Percentiles rank a stretch among this genome's conserved stretches.
phyloP scores from a whole-genome alignment of 2,113 vertebrate genomes.

The Acanthochromis polyacanthus region DNA sequence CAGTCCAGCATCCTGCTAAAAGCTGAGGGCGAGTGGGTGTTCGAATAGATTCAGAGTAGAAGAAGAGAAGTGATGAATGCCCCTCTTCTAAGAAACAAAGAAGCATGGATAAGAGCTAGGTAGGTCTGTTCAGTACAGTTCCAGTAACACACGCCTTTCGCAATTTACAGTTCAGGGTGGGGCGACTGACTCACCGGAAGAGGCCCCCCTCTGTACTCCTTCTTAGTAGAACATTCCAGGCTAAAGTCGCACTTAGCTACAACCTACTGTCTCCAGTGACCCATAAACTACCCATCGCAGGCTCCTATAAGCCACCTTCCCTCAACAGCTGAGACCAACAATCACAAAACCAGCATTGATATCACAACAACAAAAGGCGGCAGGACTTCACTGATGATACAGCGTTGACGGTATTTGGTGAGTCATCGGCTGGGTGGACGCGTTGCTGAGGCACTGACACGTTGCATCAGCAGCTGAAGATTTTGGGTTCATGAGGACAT shows the following conservation, averaged over 20 bases:
- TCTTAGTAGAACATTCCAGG: slow-evolving; percentile 59
- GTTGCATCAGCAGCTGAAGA: slow-evolving; percentile 47
- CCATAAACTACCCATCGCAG: slow-evolving; percentile 28
- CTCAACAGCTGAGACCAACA: slow-evolving; percentile 10
- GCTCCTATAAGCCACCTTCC: slow-evolving; percentile 9
- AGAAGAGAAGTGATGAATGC: slow-evolving; percentile 29
- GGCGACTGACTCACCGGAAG: slow-evolving; percentile 67
- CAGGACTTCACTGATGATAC: slow-evolving; percentile 43
- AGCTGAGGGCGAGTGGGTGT: background rate
- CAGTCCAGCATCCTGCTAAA: slow-evolving; percentile 24
- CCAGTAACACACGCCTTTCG: slow-evolving; percentile 63
- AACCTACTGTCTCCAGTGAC: slow-evolving; percentile 41
- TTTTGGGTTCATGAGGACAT: slow-evolving; percentile 32
- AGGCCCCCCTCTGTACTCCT: slow-evolving; percentile 1
- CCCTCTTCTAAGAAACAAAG: slow-evolving; percentile 26
- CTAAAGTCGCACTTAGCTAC: slow-evolving; percentile 60
- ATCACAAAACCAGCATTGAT: background rate
- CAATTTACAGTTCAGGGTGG: slow-evolving; percentile 57
- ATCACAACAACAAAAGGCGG: slow-evolving; percentile 27
- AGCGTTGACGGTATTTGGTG: slow-evolving; percentile 52
- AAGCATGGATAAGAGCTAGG: slow-evolving; percentile 8
- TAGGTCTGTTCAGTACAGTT: slow-evolving; percentile 27
- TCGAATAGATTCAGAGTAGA: background rate
- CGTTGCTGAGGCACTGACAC: slow-evolving; percentile 37
- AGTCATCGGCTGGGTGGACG: slow-evolving; percentile 66